Conservation (phyloP, 2,888 invertebrate species). For the Spilosoma lubricipeda region DNA sequence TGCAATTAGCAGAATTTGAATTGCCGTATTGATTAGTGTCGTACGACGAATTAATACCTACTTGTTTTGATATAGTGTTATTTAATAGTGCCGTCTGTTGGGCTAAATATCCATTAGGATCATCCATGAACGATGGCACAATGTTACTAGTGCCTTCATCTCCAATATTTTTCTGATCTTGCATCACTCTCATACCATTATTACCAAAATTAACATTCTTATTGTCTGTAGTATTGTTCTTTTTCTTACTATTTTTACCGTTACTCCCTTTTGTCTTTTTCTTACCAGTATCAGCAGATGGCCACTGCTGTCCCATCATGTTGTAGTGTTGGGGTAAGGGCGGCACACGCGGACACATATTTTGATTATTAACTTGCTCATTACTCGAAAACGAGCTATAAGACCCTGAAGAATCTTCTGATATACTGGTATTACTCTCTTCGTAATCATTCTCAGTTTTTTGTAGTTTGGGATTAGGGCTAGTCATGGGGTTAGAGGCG, state of each 20-base stretch:
- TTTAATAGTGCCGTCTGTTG: slow-evolving; percentile 95
- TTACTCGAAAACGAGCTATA: slow-evolving; percentile 70
- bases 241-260: slow-evolving; percentile 82
- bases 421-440: slow-evolving; percentile 69
- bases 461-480: slow-evolving; percentile 71
- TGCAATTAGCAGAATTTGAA: slow-evolving; percentile 55
- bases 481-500: slow-evolving; percentile 63
- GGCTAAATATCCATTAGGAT: slow-evolving; percentile 95
- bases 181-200: slow-evolving; percentile 71
- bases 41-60: slow-evolving; percentile 73
- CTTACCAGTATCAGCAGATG: slow-evolving; percentile 70
- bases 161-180: slow-evolving; percentile 76
- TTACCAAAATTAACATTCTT: slow-evolving; percentile 67
- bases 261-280: slow-evolving; percentile 86
- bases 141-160: slow-evolving; percentile 83
- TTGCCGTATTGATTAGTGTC: slow-evolving; percentile 71
- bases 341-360: slow-evolving; percentile 89
- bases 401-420: slow-evolving; percentile 73
- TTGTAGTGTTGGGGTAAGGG: slow-evolving; percentile 89
- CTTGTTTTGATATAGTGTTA: slow-evolving; percentile 91
- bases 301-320: slow-evolving; percentile 81
- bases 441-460: slow-evolving; percentile 78
- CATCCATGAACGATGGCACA: slow-evolving; percentile 95
- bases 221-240: slow-evolving; percentile 67
- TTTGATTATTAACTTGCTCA: slow-evolving; percentile 76